Conservation (phyloP, 2,113 vertebrate genomes). For the Callithrix jacchus region DNA sequence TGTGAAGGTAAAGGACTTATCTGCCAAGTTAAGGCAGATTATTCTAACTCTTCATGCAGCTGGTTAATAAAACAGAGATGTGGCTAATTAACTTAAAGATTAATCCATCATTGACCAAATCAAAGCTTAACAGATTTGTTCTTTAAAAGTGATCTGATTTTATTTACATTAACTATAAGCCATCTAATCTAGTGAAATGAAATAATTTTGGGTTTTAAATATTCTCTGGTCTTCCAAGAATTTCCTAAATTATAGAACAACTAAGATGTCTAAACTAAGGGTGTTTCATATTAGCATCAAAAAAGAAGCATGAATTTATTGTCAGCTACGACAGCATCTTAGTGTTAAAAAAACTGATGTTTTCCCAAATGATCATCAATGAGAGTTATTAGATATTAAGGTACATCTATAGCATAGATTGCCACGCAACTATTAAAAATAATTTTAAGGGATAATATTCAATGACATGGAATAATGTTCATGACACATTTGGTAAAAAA, state of each 20-base stretch:
- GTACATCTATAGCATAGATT: background rate
- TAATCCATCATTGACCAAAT: conserved; percentile 16
- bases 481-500: background rate
- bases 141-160: background rate
- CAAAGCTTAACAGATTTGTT: background rate
- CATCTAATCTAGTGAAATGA: background rate
- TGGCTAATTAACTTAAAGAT: conserved; percentile 19
- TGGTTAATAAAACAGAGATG: background rate
- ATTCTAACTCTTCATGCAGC: background rate
- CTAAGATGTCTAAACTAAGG: background rate
- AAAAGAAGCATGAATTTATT: background rate
- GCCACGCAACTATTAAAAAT: background rate
- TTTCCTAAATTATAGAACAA: background rate
- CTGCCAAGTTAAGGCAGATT: background rate
- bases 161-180: background rate
- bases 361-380: background rate
- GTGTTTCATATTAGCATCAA: background rate
- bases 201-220: background rate
- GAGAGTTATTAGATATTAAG: background rate
- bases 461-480: background rate
- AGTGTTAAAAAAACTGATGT: background rate
- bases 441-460: background rate
- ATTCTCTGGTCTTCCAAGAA: background rate
- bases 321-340: background rate
- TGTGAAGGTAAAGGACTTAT: background rate